Percentiles rank a stretch among this genome's conserved stretches.
phyloP scores from a whole-genome alignment of 2,888 invertebrate genomes.

The Acrobasis consociella region DNA sequence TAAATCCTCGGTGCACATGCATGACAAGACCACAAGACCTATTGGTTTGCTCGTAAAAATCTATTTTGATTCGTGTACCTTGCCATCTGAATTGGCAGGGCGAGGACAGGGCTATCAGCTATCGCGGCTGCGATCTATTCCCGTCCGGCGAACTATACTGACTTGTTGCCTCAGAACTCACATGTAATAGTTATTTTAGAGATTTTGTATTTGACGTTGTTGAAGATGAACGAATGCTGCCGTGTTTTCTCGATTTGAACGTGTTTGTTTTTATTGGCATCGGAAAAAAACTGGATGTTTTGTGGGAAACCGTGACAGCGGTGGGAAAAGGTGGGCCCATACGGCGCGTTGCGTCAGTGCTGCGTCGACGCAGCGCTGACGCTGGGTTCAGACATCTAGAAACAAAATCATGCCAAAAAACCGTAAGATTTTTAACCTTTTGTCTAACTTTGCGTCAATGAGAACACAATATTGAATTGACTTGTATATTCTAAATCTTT shows the following conservation, averaged over 20 bases:
- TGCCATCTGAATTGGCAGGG: constrained; percentile 44
- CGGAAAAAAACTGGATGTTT: background rate
- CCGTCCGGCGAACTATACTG: constrained; percentile 31
- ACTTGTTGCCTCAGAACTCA: background rate
- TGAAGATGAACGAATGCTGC: background rate
- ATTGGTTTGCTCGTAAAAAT: constrained; percentile 25
- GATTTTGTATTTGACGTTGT: background rate
- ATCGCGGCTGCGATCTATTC: constrained; percentile 38
- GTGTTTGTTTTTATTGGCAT: constrained; percentile 16
- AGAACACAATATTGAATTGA: too few relatives aligned
- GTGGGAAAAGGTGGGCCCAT: too few relatives aligned
- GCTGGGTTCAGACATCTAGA: too few relatives aligned
- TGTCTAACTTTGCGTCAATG: too few relatives aligned
- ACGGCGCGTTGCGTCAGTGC: too few relatives aligned
- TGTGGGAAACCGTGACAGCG: background rate
- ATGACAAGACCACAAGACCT: too few relatives aligned
- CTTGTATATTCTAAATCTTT: too few relatives aligned
- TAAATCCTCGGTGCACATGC: too few relatives aligned
- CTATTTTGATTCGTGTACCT: constrained; percentile 38
- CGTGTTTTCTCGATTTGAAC: background rate
- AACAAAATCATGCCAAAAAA: too few relatives aligned
- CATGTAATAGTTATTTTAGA: constrained; percentile 26
- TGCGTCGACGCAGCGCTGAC: too few relatives aligned
- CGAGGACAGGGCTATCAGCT: constrained; percentile 42
- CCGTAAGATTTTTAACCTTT: too few relatives aligned